A percentile compares a stretch with the other conserved stretches of the same genome.
These are phyloP conservation scores for Okapia johnstoni DNA, from an alignment of 2,113 vertebrate genomes.

Conservation along the genomic window DNA sequence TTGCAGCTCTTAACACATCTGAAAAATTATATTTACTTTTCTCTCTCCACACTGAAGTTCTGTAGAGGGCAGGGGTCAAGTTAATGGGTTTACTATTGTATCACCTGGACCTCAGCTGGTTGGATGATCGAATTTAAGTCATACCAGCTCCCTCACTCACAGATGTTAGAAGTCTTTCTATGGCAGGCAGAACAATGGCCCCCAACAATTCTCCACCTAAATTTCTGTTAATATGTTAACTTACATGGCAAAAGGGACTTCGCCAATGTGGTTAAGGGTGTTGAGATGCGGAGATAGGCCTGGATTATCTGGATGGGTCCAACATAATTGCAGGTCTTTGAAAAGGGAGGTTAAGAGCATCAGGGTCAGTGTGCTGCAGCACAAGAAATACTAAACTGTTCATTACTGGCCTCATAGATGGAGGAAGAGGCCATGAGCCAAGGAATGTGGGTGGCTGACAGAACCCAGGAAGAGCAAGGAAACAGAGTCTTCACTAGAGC, in stretches of 20 bases:
- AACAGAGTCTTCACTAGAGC: background rate
- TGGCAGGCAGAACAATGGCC: background rate
- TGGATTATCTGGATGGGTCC: background rate
- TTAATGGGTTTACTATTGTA: background rate
- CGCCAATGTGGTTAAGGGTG: background rate
- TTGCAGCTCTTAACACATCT: background rate
- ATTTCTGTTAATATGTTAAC: background rate
- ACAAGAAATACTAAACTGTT: background rate
- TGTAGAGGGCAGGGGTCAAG: background rate
- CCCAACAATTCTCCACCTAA: background rate
- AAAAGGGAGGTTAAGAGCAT: background rate
- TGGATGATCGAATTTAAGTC: background rate
- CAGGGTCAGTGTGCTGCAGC: background rate
- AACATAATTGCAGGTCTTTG: background rate
- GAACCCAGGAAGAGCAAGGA: background rate
- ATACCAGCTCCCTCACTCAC: background rate
- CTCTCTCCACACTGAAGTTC: background rate
- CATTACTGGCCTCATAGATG: background rate
- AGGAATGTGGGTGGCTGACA: background rate
- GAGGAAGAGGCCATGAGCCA: background rate
- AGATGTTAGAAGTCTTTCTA: background rate
- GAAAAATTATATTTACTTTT: background rate
- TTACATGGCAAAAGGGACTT: background rate
- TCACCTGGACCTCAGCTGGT: background rate
- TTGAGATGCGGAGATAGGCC: background rate